These are phyloP conservation scores for Oscheius sp. DNA, from an alignment of 2,888 invertebrate genomes.

Conservation along the genomic window DNA sequence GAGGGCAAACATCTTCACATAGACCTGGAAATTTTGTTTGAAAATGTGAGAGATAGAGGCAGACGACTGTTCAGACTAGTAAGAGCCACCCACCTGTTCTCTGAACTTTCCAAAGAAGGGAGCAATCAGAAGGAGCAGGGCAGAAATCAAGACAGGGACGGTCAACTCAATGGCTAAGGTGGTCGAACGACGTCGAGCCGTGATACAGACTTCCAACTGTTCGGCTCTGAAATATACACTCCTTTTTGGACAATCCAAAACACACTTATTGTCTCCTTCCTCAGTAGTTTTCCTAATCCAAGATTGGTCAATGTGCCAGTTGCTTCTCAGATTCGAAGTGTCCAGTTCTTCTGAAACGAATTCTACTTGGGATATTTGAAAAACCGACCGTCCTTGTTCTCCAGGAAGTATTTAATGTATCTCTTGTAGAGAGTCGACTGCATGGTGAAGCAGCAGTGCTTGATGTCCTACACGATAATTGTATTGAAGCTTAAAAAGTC, in stretches of 20 bases:
- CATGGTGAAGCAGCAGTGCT: constrained; percentile 65
- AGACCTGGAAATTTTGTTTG: constrained; percentile 44
- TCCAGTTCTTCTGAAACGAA: constrained; percentile 48
- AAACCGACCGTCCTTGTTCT: constrained; percentile 43
- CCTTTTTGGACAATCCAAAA: background rate
- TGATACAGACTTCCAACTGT: constrained; percentile 62
- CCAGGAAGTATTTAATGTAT: constrained; percentile 63
- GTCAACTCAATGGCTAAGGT: constrained; percentile 67
- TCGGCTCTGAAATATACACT: constrained; percentile 52
- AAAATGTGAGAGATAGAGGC: background rate
- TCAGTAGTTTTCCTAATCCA: constrained; percentile 57
- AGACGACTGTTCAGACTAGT: too few relatives aligned
- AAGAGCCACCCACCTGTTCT: constrained; percentile 46
- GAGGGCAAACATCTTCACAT: constrained; percentile 69
- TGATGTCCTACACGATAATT: constrained; percentile 53
- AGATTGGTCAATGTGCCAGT: constrained; percentile 63
- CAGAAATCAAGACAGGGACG: constrained; percentile 66
- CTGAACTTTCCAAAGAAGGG: constrained; percentile 69
- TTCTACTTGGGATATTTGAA: background rate
- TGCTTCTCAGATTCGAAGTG: constrained; percentile 51
- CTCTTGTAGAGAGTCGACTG: constrained; percentile 58
- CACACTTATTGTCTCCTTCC: constrained; percentile 57
- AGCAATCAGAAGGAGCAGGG: constrained; percentile 62
- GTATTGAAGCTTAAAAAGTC: background rate
- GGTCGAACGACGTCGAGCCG: constrained; percentile 58